Conservation (phyloP, 2,797 vertebrate genomes). For the Sebastes steindachneri region DNA sequence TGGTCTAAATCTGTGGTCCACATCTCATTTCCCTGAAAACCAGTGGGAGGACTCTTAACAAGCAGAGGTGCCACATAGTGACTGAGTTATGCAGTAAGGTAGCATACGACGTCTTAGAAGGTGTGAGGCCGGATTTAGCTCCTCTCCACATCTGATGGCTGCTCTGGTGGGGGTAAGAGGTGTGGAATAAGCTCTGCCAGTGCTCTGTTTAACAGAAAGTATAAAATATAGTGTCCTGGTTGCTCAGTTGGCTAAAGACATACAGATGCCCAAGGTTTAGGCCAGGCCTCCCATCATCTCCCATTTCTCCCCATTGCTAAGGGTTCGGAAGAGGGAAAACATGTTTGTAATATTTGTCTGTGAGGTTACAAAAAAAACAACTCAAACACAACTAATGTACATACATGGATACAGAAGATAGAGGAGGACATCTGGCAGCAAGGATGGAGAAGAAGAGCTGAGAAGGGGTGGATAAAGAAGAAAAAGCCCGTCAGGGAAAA, state of each 20-base stretch:
- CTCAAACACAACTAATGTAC: neutral
- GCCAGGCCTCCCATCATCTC: too few species aligned
- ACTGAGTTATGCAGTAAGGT: constrained; percentile 15
- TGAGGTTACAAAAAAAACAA: neutral
- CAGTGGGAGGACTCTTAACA: constrained; percentile 29
- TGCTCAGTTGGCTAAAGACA: too few species aligned
- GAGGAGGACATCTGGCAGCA: neutral
- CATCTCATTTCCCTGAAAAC: constrained; percentile 33
- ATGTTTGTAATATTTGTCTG: too few species aligned
- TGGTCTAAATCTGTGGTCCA: neutral
- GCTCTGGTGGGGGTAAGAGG: neutral
- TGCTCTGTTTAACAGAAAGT: neutral
- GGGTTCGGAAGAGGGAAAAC: too few species aligned
- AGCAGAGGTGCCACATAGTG: constrained; percentile 29
- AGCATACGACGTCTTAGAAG: constrained; percentile 43
- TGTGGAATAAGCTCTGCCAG: constrained; percentile 1
- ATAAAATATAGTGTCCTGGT: too few species aligned
- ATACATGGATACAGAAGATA: neutral
- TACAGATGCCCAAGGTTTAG: too few species aligned
- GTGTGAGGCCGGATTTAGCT: constrained; percentile 56
- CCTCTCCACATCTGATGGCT: constrained; percentile 23
- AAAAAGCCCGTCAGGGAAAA: neutral
- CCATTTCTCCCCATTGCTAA: too few species aligned
- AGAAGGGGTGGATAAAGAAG: neutral
- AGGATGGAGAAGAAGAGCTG: neutral